phyloP scores from a whole-genome alignment of 2,113 vertebrate genomes.

The Pogona vitticeps region DNA sequence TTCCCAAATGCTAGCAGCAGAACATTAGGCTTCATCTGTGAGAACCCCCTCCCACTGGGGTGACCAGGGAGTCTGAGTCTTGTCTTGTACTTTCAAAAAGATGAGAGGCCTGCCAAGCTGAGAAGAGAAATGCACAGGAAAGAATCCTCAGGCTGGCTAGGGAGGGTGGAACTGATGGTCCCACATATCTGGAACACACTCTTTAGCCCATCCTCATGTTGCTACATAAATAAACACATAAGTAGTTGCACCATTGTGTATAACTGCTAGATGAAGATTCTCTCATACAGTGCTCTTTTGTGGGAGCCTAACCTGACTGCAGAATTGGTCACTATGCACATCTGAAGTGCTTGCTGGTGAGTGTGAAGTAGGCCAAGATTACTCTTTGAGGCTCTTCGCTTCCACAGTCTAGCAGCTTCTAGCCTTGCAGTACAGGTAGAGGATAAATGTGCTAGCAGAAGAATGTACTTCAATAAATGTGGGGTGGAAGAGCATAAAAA shows the following conservation, averaged over 20 bases:
- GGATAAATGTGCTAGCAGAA: background rate
- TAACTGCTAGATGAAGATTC: background rate
- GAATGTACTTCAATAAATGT: background rate
- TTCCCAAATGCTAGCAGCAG: background rate
- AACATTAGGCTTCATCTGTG: no score
- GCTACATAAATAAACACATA: background rate
- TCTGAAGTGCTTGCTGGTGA: no score
- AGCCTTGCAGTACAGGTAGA: background rate
- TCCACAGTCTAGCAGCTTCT: background rate
- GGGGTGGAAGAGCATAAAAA: background rate
- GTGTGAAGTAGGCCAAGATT: background rate
- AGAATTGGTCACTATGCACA: background rate
- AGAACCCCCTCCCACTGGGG: no score
- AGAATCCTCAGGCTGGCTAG: background rate
- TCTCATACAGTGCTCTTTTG: background rate
- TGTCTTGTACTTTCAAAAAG: no score
- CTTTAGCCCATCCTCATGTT: background rate
- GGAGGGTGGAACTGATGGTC: background rate
- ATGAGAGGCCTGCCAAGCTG: no score
- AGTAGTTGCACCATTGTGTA: no score
- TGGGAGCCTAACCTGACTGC: background rate
- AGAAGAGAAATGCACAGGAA: background rate
- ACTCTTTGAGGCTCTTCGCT: background rate
- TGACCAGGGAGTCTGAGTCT: no score
- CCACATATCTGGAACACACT: no score